Percentiles rank a stretch among this genome's conserved stretches.
Conservation (phyloP, 2,797 vertebrate species). For the Pseudochirops cupreus region DNA sequence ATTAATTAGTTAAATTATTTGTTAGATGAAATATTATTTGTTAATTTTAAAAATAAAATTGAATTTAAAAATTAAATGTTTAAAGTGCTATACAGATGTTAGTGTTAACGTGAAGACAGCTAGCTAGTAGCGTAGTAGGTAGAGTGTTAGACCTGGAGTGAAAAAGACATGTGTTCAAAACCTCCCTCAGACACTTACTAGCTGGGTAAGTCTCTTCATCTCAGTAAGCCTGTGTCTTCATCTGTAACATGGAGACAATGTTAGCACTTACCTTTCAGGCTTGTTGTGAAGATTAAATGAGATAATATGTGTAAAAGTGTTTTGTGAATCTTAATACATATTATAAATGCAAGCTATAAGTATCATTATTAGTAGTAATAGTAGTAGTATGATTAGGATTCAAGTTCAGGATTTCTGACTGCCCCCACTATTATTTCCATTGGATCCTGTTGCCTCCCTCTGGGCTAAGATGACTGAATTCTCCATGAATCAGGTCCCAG, state of each 20-base stretch:
- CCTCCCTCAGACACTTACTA: background rate
- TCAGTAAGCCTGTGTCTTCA: background rate
- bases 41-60: background rate
- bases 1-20: background rate
- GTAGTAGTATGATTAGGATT: background rate
- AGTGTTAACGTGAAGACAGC: background rate
- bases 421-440: background rate
- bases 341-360: background rate
- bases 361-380: background rate
- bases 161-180: background rate
- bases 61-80: background rate
- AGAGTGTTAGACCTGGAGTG: background rate
- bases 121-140: background rate
- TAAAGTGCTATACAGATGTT: background rate
- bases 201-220: background rate
- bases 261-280: background rate
- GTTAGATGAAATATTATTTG: background rate
- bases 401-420: background rate
- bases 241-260: background rate
- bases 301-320: background rate
- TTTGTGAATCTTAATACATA: background rate
- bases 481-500: background rate
- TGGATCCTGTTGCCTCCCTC: background rate
- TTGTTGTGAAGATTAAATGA: background rate
- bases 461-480: background rate